phyloP scores from a whole-genome alignment of 2,888 invertebrate species.

The Sialis lutaria region DNA sequence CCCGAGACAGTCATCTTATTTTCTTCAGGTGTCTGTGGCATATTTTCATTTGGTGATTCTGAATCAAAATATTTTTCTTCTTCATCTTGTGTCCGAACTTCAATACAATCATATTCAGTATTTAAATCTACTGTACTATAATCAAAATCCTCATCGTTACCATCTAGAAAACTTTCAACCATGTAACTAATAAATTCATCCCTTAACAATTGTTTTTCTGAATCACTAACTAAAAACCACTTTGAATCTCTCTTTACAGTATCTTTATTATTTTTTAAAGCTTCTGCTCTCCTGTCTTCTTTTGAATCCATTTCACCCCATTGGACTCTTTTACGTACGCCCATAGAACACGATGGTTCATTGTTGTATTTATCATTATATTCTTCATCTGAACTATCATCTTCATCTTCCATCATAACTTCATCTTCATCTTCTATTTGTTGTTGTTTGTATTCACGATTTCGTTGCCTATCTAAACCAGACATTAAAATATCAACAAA shows the following conservation, averaged over 20 bases:
- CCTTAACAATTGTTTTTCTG: constrained; percentile 45
- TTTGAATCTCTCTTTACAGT: constrained; percentile 10
- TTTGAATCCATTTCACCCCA: constrained; percentile 19
- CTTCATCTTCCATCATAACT: constrained; percentile 24
- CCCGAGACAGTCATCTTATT: not conserved
- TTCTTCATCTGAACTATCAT: constrained; percentile 14
- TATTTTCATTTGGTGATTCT: constrained; percentile 36
- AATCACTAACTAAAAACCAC: constrained; percentile 27
- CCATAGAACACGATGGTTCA: not conserved
- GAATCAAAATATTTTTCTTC: constrained; percentile 86
- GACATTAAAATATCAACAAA: constrained; percentile 66
- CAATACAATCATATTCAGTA: constrained; percentile 59
- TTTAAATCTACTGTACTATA: constrained; percentile 68
- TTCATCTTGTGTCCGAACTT: constrained; percentile 57
- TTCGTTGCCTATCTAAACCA: constrained; percentile 57
- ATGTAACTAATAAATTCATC: constrained; percentile 73
- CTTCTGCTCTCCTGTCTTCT: constrained; percentile 19
- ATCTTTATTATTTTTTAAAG: constrained; percentile 7
- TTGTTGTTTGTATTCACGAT: constrained; percentile 39
- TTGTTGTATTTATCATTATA: constrained; percentile 7
- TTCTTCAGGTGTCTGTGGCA: constrained; percentile 15
- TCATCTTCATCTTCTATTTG: constrained; percentile 41
- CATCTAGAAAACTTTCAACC: constrained; percentile 70
- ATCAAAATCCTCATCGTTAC: constrained; percentile 67
- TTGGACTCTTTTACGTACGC: constrained; percentile 8